Base-by-base conservation (phyloP, 2,113 vertebrate genomes). In the Thalassarche chlororhynchos region DNA sequence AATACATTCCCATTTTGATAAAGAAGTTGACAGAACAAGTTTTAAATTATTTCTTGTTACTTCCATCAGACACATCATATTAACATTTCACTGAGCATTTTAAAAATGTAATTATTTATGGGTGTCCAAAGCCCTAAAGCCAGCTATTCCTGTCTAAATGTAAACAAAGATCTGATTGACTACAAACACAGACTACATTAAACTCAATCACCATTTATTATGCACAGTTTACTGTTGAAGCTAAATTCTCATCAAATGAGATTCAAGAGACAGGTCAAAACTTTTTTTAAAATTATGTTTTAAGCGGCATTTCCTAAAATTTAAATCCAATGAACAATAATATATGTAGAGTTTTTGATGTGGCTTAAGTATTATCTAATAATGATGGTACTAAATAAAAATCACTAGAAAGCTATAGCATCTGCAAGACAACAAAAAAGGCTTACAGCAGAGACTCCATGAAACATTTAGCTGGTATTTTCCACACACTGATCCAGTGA, bases 381-480 rank as follows among this genome's bases (percentile, higher is more conserved):
- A 90, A 65, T 3, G 87, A 96, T 17, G 68, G 17, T 64, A 71
- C 74, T 84, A 97, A 96, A 91, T 92, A 96, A 94, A 97, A 97
- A 97, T 90, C 83, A 95, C 70, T 51, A 76, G 90, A 93, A 96
- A 93, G 84, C 75, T 72, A 61, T 44, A 87, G 87, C 79, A 96
- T 96, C 82, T 95, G 93, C 93, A 81, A 95, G 91, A 91, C 91
- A 97, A 97, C 89, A 95, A 96, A 98, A 98, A 98, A 97, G 97
- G 98, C 98, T 99, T 98, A 98, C 97, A 98, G 97, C 97, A 96
- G 96, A 97, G 94, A 97, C 72, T 98, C 98, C 98, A 98, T 98
- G 96, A 98, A 99, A 98, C 98, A 99, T 98, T 99, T 98, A 99
- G 98, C 98, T 98, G 96, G 95, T 98, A 97, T 98, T 99, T 99